Base-by-base conservation (phyloP, 2,113 vertebrate species). In the Ardeotis arabs region DNA sequence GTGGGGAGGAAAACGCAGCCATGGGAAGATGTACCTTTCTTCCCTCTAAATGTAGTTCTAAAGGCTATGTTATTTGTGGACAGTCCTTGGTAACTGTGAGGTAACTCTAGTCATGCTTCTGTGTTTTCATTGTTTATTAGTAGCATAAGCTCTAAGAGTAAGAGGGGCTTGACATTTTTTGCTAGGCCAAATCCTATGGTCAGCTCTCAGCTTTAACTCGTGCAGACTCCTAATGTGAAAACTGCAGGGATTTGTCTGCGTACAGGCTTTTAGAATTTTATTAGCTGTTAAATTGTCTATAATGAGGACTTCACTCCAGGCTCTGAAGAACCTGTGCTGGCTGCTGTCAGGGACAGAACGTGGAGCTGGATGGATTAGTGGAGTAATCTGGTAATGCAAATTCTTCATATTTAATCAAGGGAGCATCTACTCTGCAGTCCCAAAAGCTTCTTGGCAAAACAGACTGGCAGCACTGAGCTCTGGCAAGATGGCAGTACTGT, bases 351-450 rank as follows among this genome's bases (percentile, higher is more conserved):
- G 25, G 59, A n/a, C 62, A 82, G 74, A 92, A 85, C 0, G 0
- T 31, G 35, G 50, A 66, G 77, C 63, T 0, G 64, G 55, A 52
- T 68, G 64, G 81, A 82, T 84, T 91, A 79, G 74, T 76, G 77
- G 50, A 87, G 81, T 87, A 95, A 94, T 89, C 79, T 90, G 33
- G 55, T 90, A 94, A 94, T 80, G 66, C 59, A 91, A 87, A 89
- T 93, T 89, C 77, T 93, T 94, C 58, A 47, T 87, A 91, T 95
- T 92, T 94, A 87, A 96, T 93, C 93, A 93, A 73, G 66, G 68
- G 63, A 94, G 47, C n/a, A 90, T 90, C 86, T 89, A 75, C 63
- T 87, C 47, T 87, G 70, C 74, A 35, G 59, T 91, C 69, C 35
- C 84, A 93, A 96, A 91, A 84, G 89, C 55, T 91, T 87, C 84